Evolutionary conservation across 2,113 vertebrate species (phyloP).

Genomic region (Myotis lucifugus): DNA sequence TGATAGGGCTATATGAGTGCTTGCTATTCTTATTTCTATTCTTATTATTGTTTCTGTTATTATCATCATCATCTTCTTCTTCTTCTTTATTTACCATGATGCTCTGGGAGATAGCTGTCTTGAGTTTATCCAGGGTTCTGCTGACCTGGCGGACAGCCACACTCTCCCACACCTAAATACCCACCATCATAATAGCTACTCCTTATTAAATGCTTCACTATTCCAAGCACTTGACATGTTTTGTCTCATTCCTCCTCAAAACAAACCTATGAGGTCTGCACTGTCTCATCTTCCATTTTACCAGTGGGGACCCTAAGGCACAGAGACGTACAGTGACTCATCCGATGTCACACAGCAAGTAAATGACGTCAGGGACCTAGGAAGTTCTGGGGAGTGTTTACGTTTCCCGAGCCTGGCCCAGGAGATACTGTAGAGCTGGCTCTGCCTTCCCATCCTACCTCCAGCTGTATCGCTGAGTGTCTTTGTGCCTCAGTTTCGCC

Average conservation of each 20-base stretch:
- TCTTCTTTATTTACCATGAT: not conserved
- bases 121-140: not conserved
- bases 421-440: rapidly evolving
- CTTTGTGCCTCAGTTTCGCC: not conserved
- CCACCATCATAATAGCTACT: not conserved
- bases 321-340: not conserved
- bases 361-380: not conserved
- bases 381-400: not conserved
- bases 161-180: not conserved
- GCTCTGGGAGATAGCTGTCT: not conserved
- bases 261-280: not conserved
- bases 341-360: not conserved
- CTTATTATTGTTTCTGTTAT: rapidly evolving
- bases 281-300: not conserved
- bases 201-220: not conserved
- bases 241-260: not conserved
- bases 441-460: not conserved
- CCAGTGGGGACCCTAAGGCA: not conserved
- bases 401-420: not conserved
- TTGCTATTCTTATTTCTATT: not conserved
- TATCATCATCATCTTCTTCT: not conserved
- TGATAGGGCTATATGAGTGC: not conserved
- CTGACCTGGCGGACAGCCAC: not conserved
- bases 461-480: not conserved
- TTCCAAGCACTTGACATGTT: not conserved